Evolutionary conservation across 2,113 vertebrate species (phyloP).

Genomic region (Xiphophorus maculatus): DNA sequence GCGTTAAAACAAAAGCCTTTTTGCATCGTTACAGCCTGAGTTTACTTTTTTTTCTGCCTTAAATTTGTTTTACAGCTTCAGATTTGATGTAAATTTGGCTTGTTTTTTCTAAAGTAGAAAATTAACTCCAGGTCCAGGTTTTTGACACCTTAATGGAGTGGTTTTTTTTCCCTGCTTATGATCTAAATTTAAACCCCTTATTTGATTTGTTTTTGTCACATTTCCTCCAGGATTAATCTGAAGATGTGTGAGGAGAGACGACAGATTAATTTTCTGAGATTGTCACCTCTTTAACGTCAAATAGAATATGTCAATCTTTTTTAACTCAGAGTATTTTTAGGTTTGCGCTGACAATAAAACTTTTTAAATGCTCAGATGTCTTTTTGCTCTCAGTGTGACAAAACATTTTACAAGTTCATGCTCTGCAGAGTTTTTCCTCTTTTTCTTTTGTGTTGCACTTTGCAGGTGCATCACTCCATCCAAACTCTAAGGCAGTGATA

Average conservation of each 20-base stretch:
- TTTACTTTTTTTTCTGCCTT: neutral
- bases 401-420: neutral
- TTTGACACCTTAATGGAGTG: neutral
- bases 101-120: neutral
- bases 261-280: constrained; percentile 6
- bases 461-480: constrained; percentile 23
- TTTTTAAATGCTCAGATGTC: neutral
- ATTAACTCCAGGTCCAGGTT: neutral
- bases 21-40: neutral
- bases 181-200: constrained; percentile 4
- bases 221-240: constrained; percentile 14
- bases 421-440: constrained; percentile 5
- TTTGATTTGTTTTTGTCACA: neutral
- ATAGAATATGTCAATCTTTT: neutral
- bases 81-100: neutral
- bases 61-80: neutral
- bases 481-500: constrained; percentile 54
- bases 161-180: neutral
- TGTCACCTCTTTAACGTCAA: constrained; percentile 5
- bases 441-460: constrained; percentile 9
- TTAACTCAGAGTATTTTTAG: constrained; percentile 14
- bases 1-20: neutral
- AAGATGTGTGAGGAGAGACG: constrained; percentile 1
- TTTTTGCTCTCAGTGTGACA: neutral
- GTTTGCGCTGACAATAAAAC: neutral